phyloP scores from a whole-genome alignment of 2,113 vertebrate species.

The Pantherophis guttatus region DNA sequence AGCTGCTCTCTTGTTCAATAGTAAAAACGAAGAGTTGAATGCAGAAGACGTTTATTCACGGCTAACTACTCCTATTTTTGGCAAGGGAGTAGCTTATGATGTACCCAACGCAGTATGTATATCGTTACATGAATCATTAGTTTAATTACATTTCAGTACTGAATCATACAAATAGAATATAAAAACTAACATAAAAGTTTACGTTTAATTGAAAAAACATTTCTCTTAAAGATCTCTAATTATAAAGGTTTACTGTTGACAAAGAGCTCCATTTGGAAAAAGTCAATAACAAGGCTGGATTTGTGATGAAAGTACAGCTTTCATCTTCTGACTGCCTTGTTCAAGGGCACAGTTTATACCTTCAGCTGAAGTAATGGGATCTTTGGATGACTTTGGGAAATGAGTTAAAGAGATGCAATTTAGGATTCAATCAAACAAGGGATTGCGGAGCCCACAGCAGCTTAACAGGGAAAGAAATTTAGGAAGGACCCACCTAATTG shows the following conservation, averaged over 20 bases:
- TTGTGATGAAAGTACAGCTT: not conserved
- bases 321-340: not conserved
- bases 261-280: not conserved
- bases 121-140: not conserved
- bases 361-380: not conserved
- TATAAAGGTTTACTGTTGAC: not conserved
- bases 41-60: slow-evolving; percentile 93
- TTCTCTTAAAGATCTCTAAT: not conserved
- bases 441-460: not conserved
- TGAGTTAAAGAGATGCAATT: not conserved
- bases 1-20: slow-evolving; percentile 91
- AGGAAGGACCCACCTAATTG: not conserved
- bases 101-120: slow-evolving; percentile 86
- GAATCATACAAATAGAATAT: not conserved
- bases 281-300: not conserved
- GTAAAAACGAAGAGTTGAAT: slow-evolving; percentile 95
- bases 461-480: not conserved
- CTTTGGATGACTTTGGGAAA: not conserved
- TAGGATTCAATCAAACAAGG: not conserved
- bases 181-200: not conserved
- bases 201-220: too few relatives aligned
- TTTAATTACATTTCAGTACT: not conserved
- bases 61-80: slow-evolving; percentile 93
- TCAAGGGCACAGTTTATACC: not conserved
- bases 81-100: slow-evolving; percentile 94